phyloP scores from a whole-genome alignment of 2,888 invertebrate species.

The Pilophorus perplexus region DNA sequence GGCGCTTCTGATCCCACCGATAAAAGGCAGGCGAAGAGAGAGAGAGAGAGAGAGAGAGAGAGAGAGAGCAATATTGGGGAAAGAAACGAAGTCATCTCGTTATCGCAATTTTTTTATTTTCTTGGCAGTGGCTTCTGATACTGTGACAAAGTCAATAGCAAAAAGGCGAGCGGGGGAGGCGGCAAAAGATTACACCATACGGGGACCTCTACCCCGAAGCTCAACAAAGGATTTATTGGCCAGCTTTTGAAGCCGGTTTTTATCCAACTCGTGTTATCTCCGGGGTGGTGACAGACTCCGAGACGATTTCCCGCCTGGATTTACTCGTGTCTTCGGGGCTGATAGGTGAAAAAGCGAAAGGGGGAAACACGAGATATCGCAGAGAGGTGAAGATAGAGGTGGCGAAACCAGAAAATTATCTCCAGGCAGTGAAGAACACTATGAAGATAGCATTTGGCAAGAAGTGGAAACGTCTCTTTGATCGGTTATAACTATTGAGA shows the following conservation, averaged over 20 bases:
- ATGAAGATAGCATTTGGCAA: too few species aligned
- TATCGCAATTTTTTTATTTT: background rate
- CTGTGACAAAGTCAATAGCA: slow-evolving; percentile 2
- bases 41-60: background rate
- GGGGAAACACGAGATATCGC: too few species aligned
- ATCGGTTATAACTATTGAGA: too few species aligned
- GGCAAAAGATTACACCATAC: background rate
- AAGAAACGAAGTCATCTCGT: background rate
- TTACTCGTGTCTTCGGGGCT: too few species aligned
- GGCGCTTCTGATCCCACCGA: too few species aligned
- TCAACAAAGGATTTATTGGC: slow-evolving; percentile 6
- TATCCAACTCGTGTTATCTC: background rate
- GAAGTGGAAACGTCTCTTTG: too few species aligned
- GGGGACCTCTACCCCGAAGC: background rate
- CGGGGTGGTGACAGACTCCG: slow-evolving; percentile 8
- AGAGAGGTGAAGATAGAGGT: too few species aligned
- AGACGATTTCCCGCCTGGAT: too few species aligned
- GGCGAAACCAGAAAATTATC: too few species aligned
- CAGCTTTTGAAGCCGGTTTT: background rate
- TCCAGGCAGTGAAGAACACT: too few species aligned
- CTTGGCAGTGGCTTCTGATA: background rate
- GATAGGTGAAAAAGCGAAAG: too few species aligned
- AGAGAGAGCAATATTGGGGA: too few species aligned
- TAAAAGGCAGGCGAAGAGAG: background rate
- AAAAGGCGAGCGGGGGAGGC: background rate